Evolutionary conservation across 2,113 vertebrate species (phyloP).

Genomic region (Phalacrocorax aristotelis): DNA sequence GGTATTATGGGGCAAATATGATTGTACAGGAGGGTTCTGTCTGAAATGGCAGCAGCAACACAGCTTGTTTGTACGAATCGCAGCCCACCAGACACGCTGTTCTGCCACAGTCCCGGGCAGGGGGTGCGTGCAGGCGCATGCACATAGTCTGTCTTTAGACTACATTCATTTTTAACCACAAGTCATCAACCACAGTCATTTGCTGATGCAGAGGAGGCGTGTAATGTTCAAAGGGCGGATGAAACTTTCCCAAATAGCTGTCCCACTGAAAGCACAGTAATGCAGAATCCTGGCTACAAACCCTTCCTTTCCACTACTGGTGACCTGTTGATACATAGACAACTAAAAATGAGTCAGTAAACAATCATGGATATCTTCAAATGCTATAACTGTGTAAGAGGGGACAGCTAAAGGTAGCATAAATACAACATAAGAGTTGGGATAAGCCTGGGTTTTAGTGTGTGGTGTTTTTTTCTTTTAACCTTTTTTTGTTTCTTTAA

Average conservation of each 20-base stretch:
- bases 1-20: not conserved
- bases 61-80: not conserved
- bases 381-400: not conserved
- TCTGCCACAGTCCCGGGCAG: not conserved
- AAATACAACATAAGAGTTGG: not conserved
- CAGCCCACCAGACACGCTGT: not conserved
- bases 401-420: not conserved
- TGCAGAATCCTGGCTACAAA: not conserved
- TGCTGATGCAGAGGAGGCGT: not conserved
- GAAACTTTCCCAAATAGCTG: not conserved
- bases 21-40: not conserved
- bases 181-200: not conserved
- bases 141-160: not conserved
- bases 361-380: not conserved
- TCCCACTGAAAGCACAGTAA: not conserved
- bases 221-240: not conserved
- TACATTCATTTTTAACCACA: not conserved
- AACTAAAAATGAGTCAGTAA: not conserved
- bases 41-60: not conserved
- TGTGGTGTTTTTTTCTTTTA: not conserved
- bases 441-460: not conserved
- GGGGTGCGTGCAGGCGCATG: not conserved
- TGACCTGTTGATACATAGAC: not conserved
- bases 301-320: not conserved
- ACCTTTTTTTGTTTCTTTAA: not conserved